Evolutionary conservation across 2,888 invertebrate genomes (phyloP), one percentile per base, ranked within the genome.

Genomic region (Tetranychus piercei): DNA sequence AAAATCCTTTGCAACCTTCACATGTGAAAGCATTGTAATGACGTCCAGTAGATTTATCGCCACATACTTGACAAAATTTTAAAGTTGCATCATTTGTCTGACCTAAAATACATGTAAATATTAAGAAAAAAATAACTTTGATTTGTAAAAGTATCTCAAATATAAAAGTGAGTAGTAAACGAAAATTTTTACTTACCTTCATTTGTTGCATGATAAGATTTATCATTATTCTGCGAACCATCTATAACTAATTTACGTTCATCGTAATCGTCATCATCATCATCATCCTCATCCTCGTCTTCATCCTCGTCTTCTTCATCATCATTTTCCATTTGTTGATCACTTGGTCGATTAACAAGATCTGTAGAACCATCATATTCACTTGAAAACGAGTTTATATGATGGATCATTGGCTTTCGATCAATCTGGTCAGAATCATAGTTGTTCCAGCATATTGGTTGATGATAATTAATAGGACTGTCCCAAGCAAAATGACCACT

Each of bases 1-100:
- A 73, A 23, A 73, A 73, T n/a, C 73, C 73, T 73, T 73, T 73
- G 23, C 73, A 73, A 18, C 73, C 73, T 73, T 73, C 73, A 22
- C 73, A 73, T n/a, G 73, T 73, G 9, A 73, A 18, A 73, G 64
- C 65, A 8, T 73, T 73, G 6, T 73, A 73, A 22, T 73, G 73
- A n/a, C 73, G 73, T 55, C 73, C 73, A 20, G 73, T 43, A 15
- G 73, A 9, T 9, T n/a, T 9, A 11, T 23, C 73, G 15, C 73
- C 44, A 20, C 73, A 73, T n/a, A 73, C 73, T 55, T 44, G 34
- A 65, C 73, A 73, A 5, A 15, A 15, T 55, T 55, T 55, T 2
- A 55, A 15, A 34, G 34, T 5, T 34, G 34, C 34, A 0, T 34
- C 34, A 34, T 34, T 34, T 5, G 3, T 34, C 5, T 34, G 4